phyloP scores from a whole-genome alignment of 2,888 invertebrate genomes.

The Choreutis nemorana region DNA sequence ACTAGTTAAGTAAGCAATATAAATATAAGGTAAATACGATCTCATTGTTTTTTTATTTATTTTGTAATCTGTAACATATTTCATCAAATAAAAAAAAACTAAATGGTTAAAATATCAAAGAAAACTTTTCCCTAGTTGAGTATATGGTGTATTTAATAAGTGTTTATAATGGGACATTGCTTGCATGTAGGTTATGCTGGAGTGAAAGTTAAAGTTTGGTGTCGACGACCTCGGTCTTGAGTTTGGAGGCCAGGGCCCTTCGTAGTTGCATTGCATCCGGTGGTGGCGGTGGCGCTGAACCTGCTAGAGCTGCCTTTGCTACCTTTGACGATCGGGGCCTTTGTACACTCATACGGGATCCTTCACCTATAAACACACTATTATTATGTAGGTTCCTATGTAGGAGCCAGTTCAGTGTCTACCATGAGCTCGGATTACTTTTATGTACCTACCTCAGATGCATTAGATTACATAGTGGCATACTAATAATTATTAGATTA shows the following conservation, averaged over 20 bases:
- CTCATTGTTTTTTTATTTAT: slow-evolving; percentile 26
- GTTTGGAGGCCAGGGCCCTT: slow-evolving; percentile 81
- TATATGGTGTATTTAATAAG: neutral
- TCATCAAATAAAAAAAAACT: neutral
- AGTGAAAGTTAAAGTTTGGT: slow-evolving; percentile 21
- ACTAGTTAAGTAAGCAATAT: slow-evolving; percentile 68
- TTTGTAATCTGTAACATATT: neutral
- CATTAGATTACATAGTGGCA: no score
- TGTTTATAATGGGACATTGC: no score
- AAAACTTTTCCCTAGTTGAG: no score
- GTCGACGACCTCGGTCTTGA: slow-evolving; percentile 87
- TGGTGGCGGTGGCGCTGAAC: slow-evolving; percentile 45
- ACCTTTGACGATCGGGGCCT: slow-evolving; percentile 78
- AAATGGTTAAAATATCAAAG: no score
- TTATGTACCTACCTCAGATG: no score
- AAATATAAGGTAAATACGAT: slow-evolving; percentile 60
- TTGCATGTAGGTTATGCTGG: neutral
- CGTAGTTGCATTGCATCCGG: slow-evolving; percentile 79
- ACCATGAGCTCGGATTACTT: no score
- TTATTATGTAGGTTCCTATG: no score
- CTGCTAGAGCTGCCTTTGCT: slow-evolving; percentile 73
- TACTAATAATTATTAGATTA: no score
- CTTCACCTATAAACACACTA: no score
- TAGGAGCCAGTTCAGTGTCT: no score
- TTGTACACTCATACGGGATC: slow-evolving; percentile 46